Evolutionary conservation across 2,888 invertebrate genomes (phyloP).

Genomic region (Diadegma fenestrale): DNA sequence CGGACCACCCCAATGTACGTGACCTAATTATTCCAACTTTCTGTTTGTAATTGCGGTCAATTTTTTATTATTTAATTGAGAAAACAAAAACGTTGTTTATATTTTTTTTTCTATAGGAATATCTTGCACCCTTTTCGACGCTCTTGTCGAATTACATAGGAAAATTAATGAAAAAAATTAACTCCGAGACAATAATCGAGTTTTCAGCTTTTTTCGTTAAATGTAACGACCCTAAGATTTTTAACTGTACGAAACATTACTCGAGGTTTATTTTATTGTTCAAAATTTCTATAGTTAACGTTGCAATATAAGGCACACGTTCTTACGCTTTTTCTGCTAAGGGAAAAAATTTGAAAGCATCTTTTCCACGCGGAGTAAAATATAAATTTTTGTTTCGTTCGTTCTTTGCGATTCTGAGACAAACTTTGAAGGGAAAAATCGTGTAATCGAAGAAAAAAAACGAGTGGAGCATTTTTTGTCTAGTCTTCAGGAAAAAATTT

Average conservation of each 20-base stretch:
- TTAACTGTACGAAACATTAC: not conserved
- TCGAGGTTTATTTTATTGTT: not conserved
- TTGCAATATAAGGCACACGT: not conserved
- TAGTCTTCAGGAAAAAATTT: not conserved
- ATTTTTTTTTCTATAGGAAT: not conserved
- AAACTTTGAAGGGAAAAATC: not conserved
- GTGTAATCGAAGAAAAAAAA: not conserved
- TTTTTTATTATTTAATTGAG: not conserved
- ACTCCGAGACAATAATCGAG: not conserved
- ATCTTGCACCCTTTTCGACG: not conserved
- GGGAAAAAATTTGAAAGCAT: not conserved
- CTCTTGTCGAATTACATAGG: not conserved
- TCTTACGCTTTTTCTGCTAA: not conserved
- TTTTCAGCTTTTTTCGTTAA: not conserved
- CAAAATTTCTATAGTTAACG: conserved; percentile 13
- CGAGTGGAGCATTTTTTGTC: not conserved
- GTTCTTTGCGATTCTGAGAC: not conserved
- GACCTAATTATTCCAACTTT: not conserved
- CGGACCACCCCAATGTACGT: not conserved
- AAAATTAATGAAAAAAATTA: not conserved
- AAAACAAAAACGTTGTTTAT: not conserved
- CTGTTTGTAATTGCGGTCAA: not conserved
- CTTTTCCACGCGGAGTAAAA: not conserved
- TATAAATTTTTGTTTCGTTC: not conserved
- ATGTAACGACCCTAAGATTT: not conserved